Base-by-base conservation (phyloP, 1,140 invertebrate species). In the Neodiprion lecontei region DNA sequence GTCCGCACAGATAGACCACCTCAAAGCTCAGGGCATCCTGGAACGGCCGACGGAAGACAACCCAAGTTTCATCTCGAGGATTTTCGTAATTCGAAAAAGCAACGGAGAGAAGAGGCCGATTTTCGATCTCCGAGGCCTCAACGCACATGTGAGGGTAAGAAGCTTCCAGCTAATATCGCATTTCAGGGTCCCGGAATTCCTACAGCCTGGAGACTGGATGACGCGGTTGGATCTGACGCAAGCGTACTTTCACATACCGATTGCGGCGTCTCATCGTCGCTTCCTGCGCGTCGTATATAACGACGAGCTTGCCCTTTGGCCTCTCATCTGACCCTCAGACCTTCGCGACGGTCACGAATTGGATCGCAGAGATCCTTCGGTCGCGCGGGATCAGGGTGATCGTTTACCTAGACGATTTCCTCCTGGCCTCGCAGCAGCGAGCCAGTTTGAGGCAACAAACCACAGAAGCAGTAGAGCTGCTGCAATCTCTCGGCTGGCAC, bases 351-450 rank as follows among this genome's bases (percentile, higher is more conserved):
- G 49, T 83, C 9, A 80, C 79, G 49, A 82, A 83, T 69, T 84
- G 81, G 82, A 78, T 77, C 9, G 82, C 82, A 49, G 79, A 80
- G 70, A 65, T 77, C 70, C 75, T 85, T 70, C 80, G 80, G 1
- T 50, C 69, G 9, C 71, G 76, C 28, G 80, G 83, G 1, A 76
- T 84, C 1, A 28, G 83, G 21, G 21, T 66, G 69, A 7, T 61
- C 5, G 80, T 85, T 0, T 83, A 83, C 70, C 72, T 83, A 40
- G 78, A 83, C 82, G 80, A 84, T 66, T 82, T 75, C 67, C 61
- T 82, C 1, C 82, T 69, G 77, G 85, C 14, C 28, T 72, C 71
- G 50, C 76, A 70, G 48, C 78, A 83, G 65, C 76, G 48, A 73
- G 78, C 17, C 77, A 79, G 69, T 73, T 78, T 78, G 77, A 77